These are phyloP conservation scores for Dasyornis broadbenti DNA, from an alignment of 2,113 vertebrate species.

Conservation along the genomic window DNA sequence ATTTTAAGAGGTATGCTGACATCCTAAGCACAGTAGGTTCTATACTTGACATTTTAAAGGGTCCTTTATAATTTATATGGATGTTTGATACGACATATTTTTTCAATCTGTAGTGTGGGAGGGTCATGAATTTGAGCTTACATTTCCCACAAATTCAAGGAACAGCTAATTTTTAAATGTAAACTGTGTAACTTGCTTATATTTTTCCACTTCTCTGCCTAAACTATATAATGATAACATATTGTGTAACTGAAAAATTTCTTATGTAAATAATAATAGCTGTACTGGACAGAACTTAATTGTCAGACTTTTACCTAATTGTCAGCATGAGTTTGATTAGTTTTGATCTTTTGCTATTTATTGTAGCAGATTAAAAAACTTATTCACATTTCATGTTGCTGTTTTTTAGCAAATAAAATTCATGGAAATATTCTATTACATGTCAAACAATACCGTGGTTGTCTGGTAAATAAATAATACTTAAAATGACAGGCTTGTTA, in stretches of 20 bases:
- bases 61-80: slow-evolving; percentile 47
- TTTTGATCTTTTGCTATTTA: neutral
- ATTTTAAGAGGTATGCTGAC: slow-evolving; percentile 46
- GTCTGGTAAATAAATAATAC: slow-evolving; percentile 40
- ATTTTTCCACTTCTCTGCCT: neutral
- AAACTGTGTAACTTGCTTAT: neutral
- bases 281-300: slow-evolving; percentile 1
- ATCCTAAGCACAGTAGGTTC: slow-evolving; percentile 45
- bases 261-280: neutral
- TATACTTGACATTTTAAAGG: slow-evolving; percentile 29
- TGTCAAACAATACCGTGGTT: neutral
- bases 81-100: slow-evolving; percentile 37
- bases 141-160: neutral
- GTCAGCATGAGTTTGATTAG: neutral
- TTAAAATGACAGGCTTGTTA: slow-evolving; percentile 4
- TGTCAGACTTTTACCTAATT: neutral
- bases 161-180: neutral
- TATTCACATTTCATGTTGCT: neutral
- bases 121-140: neutral
- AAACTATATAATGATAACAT: neutral
- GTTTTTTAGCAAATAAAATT: slow-evolving; percentile 11
- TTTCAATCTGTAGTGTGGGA: slow-evolving; percentile 24
- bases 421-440: neutral
- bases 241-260: slow-evolving; percentile 3
- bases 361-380: neutral